Evolutionary conservation across 2,888 invertebrate species (phyloP).

Genomic region (Oscheius sp.): DNA sequence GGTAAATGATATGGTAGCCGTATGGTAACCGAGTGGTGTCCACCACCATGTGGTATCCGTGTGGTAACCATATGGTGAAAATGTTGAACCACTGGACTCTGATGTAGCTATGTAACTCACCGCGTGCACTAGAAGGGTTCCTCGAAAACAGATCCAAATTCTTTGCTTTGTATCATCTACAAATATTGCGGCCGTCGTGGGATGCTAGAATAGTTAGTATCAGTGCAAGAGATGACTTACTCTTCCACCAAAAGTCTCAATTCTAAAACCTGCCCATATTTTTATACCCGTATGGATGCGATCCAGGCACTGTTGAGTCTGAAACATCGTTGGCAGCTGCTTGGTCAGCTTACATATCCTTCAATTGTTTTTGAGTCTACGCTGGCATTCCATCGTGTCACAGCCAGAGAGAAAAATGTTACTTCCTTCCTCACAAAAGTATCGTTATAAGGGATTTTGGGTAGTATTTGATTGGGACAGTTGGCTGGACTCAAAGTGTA

Average conservation of each 20-base stretch:
- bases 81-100: no score
- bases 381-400: conserved; percentile 42
- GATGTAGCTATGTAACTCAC: no score
- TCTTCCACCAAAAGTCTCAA: neutral
- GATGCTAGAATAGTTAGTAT: neutral
- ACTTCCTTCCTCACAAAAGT: conserved; percentile 40
- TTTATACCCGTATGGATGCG: conserved; percentile 1
- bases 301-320: conserved; percentile 26
- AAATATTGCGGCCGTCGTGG: conserved; percentile 12
- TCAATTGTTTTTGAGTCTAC: conserved; percentile 3
- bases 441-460: conserved; percentile 40
- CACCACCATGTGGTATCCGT: no score
- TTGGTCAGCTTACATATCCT: conserved; percentile 17
- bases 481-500: conserved; percentile 38
- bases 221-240: neutral
- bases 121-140: neutral
- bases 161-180: conserved; percentile 11
- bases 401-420: conserved; percentile 43
- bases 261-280: conserved; percentile 4
- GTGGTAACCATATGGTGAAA: neutral
- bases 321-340: no score
- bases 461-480: conserved; percentile 33
- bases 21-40: no score
- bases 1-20: no score
- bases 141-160: conserved; percentile 26